These are phyloP conservation scores for Nasonia giraulti DNA, from an alignment of 1,140 invertebrate genomes.

Conservation along the genomic window DNA sequence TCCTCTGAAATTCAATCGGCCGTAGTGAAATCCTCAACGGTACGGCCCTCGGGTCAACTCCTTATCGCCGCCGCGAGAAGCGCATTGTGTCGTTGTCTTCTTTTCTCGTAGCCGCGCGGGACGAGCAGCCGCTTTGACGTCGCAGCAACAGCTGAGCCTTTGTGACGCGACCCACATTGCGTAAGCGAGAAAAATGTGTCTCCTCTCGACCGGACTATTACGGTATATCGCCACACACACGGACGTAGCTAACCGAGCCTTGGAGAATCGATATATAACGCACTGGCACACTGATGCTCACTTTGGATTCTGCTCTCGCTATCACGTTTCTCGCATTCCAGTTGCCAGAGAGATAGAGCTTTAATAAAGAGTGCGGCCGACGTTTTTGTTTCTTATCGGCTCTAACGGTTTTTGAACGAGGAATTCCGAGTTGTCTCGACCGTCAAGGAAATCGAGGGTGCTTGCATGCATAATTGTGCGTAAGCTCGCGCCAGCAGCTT, in stretches of 20 bases:
- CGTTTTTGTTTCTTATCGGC: no score
- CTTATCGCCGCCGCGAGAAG: not conserved
- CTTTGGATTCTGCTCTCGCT: not conserved
- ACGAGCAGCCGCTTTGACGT: not conserved
- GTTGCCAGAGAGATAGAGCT: not conserved
- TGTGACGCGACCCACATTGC: constrained; percentile 47
- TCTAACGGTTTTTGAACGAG: no score
- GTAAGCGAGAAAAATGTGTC: constrained; percentile 28
- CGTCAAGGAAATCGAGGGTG: no score
- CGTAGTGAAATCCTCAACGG: not conserved
- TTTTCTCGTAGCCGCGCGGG: not conserved
- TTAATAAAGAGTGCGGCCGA: no score
- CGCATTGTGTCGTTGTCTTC: not conserved
- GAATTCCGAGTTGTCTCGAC: no score
- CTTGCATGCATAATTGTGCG: no score
- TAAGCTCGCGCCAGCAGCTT: no score
- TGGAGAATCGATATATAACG: constrained; percentile 20
- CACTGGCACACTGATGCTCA: not conserved
- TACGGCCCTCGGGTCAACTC: not conserved
- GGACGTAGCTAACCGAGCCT: not conserved
- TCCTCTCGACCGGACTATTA: not conserved
- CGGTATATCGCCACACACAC: not conserved
- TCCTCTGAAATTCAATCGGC: not conserved
- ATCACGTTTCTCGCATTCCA: not conserved
- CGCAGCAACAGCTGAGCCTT: constrained; percentile 11